Conservation (phyloP, 2,888 invertebrate genomes). For the Sceliomorpha sp. region DNA sequence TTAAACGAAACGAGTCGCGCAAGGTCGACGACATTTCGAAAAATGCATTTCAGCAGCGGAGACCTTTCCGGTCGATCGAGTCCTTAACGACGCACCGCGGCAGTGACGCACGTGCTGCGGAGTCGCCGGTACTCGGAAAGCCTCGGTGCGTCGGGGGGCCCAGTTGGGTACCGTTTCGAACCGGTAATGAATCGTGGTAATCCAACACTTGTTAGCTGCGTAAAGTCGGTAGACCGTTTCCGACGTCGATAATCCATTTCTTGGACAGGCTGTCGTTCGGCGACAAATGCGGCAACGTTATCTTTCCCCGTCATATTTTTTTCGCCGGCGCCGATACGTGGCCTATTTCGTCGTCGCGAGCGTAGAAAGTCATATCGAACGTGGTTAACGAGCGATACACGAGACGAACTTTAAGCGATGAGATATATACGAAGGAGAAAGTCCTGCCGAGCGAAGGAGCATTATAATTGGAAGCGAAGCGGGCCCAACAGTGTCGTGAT, state of each 20-base stretch:
- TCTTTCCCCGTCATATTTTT: neutral
- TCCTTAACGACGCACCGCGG: neutral
- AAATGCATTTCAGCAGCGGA: neutral
- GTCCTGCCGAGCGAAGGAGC: conserved; percentile 29
- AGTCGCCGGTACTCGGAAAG: neutral
- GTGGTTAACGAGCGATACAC: conserved; percentile 29
- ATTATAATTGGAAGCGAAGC: conserved; percentile 43
- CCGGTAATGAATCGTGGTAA: conserved; percentile 50
- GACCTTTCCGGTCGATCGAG: neutral
- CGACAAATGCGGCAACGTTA: conserved; percentile 3
- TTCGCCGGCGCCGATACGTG: neutral
- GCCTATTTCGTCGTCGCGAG: conserved; percentile 32
- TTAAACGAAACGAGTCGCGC: too few species aligned
- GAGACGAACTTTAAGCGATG: neutral
- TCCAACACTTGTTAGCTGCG: conserved; percentile 55
- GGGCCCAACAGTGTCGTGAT: conserved; percentile 16
- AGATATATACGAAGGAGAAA: conserved; percentile 38
- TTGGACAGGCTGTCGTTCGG: conserved; percentile 5
- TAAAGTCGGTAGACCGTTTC: conserved; percentile 23
- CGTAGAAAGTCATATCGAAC: conserved; percentile 40
- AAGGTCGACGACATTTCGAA: neutral
- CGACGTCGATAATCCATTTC: conserved; percentile 21
- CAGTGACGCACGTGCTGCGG: neutral
- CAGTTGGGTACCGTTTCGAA: conserved; percentile 50
- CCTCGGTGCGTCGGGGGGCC: conserved; percentile 5